A percentile compares a stretch with the other conserved stretches of the same genome.
These are phyloP conservation scores for Drepana falcataria DNA, from an alignment of 2,888 invertebrate species.

Conservation along the genomic window DNA sequence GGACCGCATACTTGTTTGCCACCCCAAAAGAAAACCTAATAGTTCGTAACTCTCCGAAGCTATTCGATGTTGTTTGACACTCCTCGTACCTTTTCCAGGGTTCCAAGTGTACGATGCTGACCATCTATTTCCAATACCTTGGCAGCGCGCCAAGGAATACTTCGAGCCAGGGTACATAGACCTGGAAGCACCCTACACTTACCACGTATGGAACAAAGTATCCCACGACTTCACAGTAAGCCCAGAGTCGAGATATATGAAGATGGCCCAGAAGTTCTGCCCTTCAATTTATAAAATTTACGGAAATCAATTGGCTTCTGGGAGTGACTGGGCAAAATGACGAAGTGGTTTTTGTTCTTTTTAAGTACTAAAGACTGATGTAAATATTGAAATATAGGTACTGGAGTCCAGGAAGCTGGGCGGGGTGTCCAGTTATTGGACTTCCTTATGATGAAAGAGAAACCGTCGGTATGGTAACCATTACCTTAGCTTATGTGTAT, in stretches of 20 bases:
- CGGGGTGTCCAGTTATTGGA: too few species aligned
- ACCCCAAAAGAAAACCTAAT: too few species aligned
- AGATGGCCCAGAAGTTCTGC: conserved; percentile 17
- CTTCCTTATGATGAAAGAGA: too few species aligned
- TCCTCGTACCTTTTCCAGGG: conserved; percentile 25
- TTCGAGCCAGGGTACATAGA: conserved; percentile 68
- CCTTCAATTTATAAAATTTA: conserved; percentile 15
- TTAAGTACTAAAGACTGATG: too few species aligned
- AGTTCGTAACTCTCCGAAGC: too few species aligned
- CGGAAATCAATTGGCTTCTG: conserved; percentile 10
- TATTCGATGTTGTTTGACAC: background rate
- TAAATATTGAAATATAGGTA: too few species aligned
- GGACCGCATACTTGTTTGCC: too few species aligned
- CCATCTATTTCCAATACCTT: conserved; percentile 82
- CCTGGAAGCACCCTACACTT: conserved; percentile 10
- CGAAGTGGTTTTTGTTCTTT: too few species aligned
- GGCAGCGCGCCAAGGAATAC: conserved; percentile 79
- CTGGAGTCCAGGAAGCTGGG: too few species aligned
- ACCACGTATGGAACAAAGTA: conserved; percentile 25
- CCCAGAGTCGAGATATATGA: conserved; percentile 11
- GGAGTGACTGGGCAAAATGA: conserved; percentile 28
- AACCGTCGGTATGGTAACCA: too few species aligned
- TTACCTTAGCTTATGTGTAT: too few species aligned
- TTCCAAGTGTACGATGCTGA: conserved; percentile 80
- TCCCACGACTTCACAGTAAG: conserved; percentile 7